Conservation (phyloP, 2,888 invertebrate species). For the Eilema sororculum region DNA sequence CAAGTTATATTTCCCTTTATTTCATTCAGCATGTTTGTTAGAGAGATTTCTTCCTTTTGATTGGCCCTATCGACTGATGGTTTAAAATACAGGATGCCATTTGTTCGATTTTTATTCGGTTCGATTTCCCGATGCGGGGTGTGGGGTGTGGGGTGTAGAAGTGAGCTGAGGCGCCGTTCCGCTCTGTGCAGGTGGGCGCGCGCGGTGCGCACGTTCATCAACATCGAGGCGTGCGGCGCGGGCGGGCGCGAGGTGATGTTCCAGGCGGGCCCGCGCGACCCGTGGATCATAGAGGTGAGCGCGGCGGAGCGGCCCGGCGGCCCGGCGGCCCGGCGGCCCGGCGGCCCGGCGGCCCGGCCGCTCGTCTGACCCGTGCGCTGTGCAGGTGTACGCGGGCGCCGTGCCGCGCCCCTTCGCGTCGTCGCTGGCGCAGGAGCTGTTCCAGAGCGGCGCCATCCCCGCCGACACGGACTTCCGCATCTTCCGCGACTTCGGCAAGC, state of each 20-base stretch:
- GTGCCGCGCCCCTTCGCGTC: slow-evolving; percentile 95
- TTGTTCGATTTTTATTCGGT: too few species aligned
- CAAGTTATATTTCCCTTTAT: too few species aligned
- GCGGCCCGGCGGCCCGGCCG: too few species aligned
- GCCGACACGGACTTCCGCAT: slow-evolving; percentile 98
- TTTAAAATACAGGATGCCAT: too few species aligned
- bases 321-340: too few species aligned
- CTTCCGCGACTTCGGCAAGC: slow-evolving; percentile 94
- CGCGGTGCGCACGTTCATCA: slow-evolving; percentile 91
- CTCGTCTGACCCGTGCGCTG: too few species aligned
- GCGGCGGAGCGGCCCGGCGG: not conserved
- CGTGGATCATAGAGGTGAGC: slow-evolving; percentile 49
- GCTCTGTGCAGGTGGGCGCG: slow-evolving; percentile 91
- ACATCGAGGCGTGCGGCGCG: slow-evolving; percentile 95
- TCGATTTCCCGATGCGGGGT: too few species aligned
- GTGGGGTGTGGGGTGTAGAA: too few species aligned
- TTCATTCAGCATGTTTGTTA: too few species aligned
- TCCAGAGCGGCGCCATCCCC: slow-evolving; percentile 95
- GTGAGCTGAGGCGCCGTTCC: too few species aligned
- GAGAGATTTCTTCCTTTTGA: too few species aligned
- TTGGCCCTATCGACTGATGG: too few species aligned
- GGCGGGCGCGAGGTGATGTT: slow-evolving; percentile 95
- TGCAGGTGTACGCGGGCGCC: slow-evolving; percentile 90
- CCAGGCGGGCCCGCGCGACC: slow-evolving; percentile 93
- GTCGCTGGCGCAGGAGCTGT: slow-evolving; percentile 95